Evolutionary conservation across 2,797 vertebrate species (phyloP), one percentile per base, ranked within the genome.

Genomic region (Ispidina picta): DNA sequence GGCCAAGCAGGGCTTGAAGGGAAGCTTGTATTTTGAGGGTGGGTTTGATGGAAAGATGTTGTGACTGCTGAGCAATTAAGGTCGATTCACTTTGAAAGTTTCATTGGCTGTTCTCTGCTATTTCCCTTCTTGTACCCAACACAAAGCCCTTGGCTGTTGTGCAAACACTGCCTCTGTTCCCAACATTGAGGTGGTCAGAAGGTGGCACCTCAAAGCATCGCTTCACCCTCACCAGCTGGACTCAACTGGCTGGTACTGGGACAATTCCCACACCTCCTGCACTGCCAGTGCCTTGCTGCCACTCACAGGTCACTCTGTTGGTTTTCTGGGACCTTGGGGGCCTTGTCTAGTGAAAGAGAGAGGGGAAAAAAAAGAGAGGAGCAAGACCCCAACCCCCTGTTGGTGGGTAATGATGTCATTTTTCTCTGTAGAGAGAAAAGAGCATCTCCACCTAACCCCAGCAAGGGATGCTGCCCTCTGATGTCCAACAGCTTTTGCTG

Each of bases 191-290:
- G 0, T 5, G 62, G 39, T 17, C 21, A 4, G 29, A 9, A n/a
- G 19, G 3, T 5, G 31, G 35, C 52, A 54, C 26, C 79, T 60
- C 31, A 37, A 54, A 52, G 46, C 62, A 56, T 41, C 21, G 25
- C 19, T 49, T 46, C 17, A 0, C 29, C 1, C 54, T 46, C 17
- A 0, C 29, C 1, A 1, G 6, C 70, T 5, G 15, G 26, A 54
- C 17, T 1, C 0, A 51, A 6, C 7, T 1, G 1, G 48, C 22
- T 60, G 5, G 5, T 25, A 66, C 15, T 1, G 0, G 72, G 64
- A 21, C 48, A 54, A 26, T n/a, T 55, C 79, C 44, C 49, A 20
- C 9, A 1, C 15, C 55, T 74, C 49, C 65, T 33, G 1, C 8
- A 1, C 19, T 25, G 71, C 80, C 1, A 35, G 28, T 23, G 7